Evolutionary conservation across 2,113 vertebrate genomes (phyloP), one percentile per base, ranked within the genome.

Genomic region (Aramus guarauna): DNA sequence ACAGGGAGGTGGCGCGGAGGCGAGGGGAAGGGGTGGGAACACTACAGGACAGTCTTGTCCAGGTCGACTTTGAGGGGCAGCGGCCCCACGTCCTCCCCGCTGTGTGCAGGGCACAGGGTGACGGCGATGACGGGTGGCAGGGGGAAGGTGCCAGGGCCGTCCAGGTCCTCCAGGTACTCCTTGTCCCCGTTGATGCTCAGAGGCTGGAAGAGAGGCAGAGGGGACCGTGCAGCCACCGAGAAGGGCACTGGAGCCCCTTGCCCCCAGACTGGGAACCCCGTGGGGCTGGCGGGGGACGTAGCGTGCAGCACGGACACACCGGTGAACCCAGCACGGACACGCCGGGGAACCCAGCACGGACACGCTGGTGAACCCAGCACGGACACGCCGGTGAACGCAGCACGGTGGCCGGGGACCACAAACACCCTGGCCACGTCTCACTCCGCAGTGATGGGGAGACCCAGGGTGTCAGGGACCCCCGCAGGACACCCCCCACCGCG

Each of bases 151-250:
- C 97, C 90, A 8, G 98, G 97, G 96, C 99, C 98, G 0, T 98
- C 98, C 45, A 98, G 94, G 39, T 98, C 98, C 52, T 99, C 98
- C 96, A 99, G 96, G 90, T 98, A 99, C 47, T 99, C 99, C 84
- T 99, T 99, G 94, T 99, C 99, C 41, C 99, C 99, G 2, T 99
- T 99, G 97, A 99, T 98, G 91, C 99, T 99, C 97, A 99, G 97
- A 92, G 99, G 96, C 98, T 98, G 79, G 71, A 86, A 59, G 14
- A 71, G 39, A 87, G 15, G 43, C 73, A 76, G 45, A 59, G 56
- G 55, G 23, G 27, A 27, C 5, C 0, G 3, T 85, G 52, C 48
- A 74, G 55, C 13, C 77, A 32, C 2, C 0, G 34, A 56, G 29
- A 15, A n/a, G 69, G 48, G 56, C 13, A n/a, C 39, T 9, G 39